Evolutionary conservation across 2,113 vertebrate species (phyloP).

Genomic region (Aegypius monachus): DNA sequence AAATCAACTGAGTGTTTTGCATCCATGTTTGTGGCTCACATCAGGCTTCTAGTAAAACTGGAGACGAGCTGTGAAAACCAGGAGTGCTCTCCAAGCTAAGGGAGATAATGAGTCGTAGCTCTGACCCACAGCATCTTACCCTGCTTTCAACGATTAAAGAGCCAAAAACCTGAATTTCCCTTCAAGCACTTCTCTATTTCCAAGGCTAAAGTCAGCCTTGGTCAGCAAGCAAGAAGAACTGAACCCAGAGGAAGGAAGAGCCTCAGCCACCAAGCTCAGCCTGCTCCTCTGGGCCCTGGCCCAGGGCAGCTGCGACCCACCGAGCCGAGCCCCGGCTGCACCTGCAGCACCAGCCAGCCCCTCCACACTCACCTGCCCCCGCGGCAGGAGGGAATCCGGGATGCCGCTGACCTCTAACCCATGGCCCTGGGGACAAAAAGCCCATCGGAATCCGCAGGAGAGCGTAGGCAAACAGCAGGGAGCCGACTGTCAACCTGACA

Average conservation of each 20-base stretch:
- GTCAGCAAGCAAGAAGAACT: background rate
- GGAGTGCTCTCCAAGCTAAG: background rate
- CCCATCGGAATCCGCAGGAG: slow-evolving; percentile 28
- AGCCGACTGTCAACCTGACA: slow-evolving; percentile 13
- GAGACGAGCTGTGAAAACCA: background rate
- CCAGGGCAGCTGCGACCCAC: accelerated
- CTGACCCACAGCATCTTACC: background rate
- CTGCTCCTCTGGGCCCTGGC: background rate
- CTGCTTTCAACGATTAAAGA: background rate
- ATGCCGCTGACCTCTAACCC: slow-evolving; percentile 59
- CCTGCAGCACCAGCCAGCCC: background rate
- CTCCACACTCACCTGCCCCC: slow-evolving; percentile 37
- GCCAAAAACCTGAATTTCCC: background rate
- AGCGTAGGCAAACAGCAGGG: slow-evolving; percentile 8
- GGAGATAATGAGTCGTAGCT: background rate
- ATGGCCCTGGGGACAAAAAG: slow-evolving; percentile 47
- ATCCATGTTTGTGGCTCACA: background rate
- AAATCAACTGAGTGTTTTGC: background rate
- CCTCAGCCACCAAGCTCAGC: background rate
- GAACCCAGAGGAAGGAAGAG: background rate
- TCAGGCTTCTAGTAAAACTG: background rate
- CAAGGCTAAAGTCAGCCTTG: background rate
- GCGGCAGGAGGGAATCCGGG: slow-evolving; percentile 26
- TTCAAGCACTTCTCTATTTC: background rate
- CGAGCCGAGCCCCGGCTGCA: background rate